Conservation (phyloP, 2,113 vertebrate genomes). For the Esox niger region DNA sequence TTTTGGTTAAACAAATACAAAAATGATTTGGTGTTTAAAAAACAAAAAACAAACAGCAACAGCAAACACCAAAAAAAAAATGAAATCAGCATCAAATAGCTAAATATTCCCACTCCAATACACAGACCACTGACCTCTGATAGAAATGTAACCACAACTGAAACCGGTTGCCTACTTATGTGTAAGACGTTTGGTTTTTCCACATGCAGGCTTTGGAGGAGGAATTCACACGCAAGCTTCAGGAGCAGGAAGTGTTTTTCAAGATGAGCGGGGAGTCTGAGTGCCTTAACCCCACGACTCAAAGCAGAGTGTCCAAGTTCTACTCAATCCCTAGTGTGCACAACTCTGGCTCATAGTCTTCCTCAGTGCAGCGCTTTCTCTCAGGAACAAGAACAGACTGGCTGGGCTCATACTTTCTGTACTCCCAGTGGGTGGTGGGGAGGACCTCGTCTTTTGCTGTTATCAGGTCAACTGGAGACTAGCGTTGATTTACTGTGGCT, state of each 20-base stretch:
- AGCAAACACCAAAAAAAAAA: too few species aligned
- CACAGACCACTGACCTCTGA: too few species aligned
- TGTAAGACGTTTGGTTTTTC: conserved; percentile 53
- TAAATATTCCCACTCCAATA: too few species aligned
- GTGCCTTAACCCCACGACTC: conserved; percentile 96
- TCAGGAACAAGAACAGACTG: conserved; percentile 1
- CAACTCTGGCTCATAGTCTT: conserved; percentile 79
- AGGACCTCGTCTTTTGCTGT: background rate
- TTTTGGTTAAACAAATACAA: too few species aligned
- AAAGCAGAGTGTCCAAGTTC: conserved; percentile 97
- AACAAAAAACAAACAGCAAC: too few species aligned
- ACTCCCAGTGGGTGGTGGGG: background rate
- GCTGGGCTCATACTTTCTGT: conserved; percentile 20
- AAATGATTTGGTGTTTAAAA: too few species aligned
- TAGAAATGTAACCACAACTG: too few species aligned
- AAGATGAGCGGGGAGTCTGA: conserved; percentile 98
- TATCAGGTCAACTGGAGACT: conserved; percentile 6
- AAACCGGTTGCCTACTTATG: too few species aligned
- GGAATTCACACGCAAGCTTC: conserved; percentile 94
- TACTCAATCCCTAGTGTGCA: conserved; percentile 94
- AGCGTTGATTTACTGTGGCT: conserved; percentile 23
- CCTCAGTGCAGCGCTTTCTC: background rate
- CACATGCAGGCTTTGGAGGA: conserved; percentile 89
- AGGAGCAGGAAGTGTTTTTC: conserved; percentile 99
- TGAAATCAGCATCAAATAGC: too few species aligned